Base-by-base conservation (phyloP, 1,140 invertebrate species). In the Apis florea region DNA sequence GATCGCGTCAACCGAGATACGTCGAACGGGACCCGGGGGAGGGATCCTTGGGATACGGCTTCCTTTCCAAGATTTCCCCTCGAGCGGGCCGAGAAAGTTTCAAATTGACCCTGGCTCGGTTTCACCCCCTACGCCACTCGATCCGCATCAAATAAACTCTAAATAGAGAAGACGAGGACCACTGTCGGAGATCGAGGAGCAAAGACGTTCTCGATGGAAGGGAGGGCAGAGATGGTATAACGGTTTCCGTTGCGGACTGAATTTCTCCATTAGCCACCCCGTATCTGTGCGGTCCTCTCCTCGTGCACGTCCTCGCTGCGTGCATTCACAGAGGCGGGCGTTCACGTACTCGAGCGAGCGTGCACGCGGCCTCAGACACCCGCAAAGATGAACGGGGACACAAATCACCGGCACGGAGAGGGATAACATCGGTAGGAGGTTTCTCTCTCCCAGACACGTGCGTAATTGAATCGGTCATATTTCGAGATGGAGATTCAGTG, bases 251-350 rank as follows among this genome's bases (percentile, higher is more conserved):
- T 85, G 85, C 85, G 83, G 80, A 71, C 84, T 89, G 84, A 86
- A 89, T 90, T 90, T 88, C 89, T 89, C 89, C 84, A 90, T 90
- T 90, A 90, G 80, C 74, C 79, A 54, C 31, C 77, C 79, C 75
- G 79, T 85, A 84, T 88, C 85, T 77, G 82, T 67, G 68, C 75
- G 69, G 71, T 49, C 72, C 31, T 66, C 53, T 58, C 31, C 76
- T 49, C 19, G 40, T 78, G 47, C 72, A 63, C 58, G n/a, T 53
- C 26, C n/a, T n/a, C n/a, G n/a, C n/a, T 77, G 79, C 61, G 81
- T 59, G 72, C 54, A 83, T 79, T 79, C 71, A 73, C 72, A 24
- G 24, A 26, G 15, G 59, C 2, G 5, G 6, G 12, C 13, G 59
- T 61, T 13, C 24, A 13, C 13, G 24, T 61, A 54, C 51, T 12